Conservation (phyloP, 2,888 invertebrate species). For the Dromius quadrimaculatus region DNA sequence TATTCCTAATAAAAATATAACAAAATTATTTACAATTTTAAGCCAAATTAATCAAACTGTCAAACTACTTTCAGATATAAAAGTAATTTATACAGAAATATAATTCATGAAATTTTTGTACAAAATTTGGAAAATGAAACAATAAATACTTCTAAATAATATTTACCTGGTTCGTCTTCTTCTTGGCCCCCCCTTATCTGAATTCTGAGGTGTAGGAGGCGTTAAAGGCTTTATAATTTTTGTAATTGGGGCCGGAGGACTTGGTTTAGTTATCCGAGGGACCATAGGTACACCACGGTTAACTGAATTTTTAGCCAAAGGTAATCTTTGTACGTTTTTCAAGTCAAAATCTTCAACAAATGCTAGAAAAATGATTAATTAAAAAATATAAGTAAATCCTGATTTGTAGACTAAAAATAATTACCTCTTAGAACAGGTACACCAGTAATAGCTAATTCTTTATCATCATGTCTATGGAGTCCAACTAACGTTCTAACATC, state of each 20-base stretch:
- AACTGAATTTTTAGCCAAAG: slow-evolving; percentile 53
- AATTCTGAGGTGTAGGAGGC: slow-evolving; percentile 52
- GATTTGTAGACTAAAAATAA: too few species aligned
- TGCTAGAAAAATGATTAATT: slow-evolving; percentile 12
- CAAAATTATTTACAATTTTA: too few species aligned
- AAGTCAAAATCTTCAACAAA: slow-evolving; percentile 39
- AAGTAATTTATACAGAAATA: too few species aligned
- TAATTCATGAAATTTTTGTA: slow-evolving; percentile 53
- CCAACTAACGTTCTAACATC: slow-evolving; percentile 91
- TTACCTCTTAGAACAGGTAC: slow-evolving; percentile 75
- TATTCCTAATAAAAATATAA: too few species aligned
- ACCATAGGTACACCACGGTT: slow-evolving; percentile 53
- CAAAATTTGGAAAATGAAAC: slow-evolving; percentile 42
- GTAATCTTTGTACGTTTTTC: slow-evolving; percentile 51
- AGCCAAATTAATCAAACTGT: too few species aligned
- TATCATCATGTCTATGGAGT: slow-evolving; percentile 88
- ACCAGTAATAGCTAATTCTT: slow-evolving; percentile 86
- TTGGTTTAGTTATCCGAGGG: slow-evolving; percentile 50
- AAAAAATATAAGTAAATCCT: background rate
- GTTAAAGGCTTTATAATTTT: slow-evolving; percentile 59
- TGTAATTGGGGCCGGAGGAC: slow-evolving; percentile 55
- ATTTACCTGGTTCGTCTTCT: slow-evolving; percentile 75
- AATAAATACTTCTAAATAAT: background rate
- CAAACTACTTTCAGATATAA: too few species aligned
- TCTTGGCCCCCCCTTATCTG: slow-evolving; percentile 70